Evolutionary conservation across 1,140 invertebrate genomes (phyloP).

Genomic region (Diabrotica virgifera): DNA sequence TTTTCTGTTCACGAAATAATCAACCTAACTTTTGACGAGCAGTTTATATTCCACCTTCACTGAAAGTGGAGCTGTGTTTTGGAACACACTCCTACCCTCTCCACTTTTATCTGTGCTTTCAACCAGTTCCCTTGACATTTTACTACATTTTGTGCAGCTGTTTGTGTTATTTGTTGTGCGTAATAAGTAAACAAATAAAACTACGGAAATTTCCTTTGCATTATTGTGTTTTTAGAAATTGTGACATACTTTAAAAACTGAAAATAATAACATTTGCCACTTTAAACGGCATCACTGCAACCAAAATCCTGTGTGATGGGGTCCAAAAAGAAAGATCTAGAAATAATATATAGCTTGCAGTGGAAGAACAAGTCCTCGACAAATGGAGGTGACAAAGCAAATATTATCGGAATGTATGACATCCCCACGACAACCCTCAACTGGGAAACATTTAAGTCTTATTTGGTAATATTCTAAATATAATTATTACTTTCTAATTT

Average conservation of each 20-base stretch:
- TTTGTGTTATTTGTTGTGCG: neutral
- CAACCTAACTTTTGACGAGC: too few relatives aligned
- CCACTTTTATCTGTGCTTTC: too few relatives aligned
- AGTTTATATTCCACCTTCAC: too few relatives aligned
- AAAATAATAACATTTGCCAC: too few relatives aligned
- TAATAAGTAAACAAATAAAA: neutral
- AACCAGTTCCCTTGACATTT: too few relatives aligned
- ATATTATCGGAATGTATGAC: slow-evolving; percentile 46
- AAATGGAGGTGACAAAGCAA: slow-evolving; percentile 41
- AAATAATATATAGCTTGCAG: slow-evolving; percentile 46
- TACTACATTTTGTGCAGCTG: too few relatives aligned
- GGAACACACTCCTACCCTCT: too few relatives aligned
- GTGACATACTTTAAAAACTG: neutral
- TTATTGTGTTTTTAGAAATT: neutral
- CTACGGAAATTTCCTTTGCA: neutral
- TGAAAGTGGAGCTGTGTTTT: too few relatives aligned
- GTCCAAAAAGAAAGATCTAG: slow-evolving; percentile 40
- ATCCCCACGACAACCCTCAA: slow-evolving; percentile 44
- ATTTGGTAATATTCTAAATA: slow-evolving; percentile 40
- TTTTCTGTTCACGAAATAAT: too few relatives aligned
- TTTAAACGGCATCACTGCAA: neutral
- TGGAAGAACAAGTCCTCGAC: slow-evolving; percentile 45
- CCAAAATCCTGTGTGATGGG: slow-evolving; percentile 28
- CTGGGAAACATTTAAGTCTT: slow-evolving; percentile 48
- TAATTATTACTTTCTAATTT: neutral